Percentiles rank a stretch among this genome's conserved stretches.
These are phyloP conservation scores for Cheiracanthium punctorium DNA, from an alignment of 2,888 invertebrate species.

Conservation along the genomic window DNA sequence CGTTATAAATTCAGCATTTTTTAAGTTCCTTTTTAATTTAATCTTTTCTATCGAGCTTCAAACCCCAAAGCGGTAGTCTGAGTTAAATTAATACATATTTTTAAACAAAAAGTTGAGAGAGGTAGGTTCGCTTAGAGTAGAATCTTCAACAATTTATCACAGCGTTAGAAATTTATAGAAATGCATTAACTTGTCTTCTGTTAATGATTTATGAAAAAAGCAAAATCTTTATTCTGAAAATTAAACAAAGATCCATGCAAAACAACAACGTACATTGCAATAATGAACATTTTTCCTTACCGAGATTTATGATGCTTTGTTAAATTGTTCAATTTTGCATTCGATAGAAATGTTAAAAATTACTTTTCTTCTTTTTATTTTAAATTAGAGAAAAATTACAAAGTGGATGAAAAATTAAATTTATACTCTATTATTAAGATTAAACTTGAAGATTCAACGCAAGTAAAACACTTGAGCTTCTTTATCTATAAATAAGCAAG, in stretches of 20 bases:
- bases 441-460: background rate
- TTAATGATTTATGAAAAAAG: slow-evolving; percentile 45
- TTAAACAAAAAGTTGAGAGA: slow-evolving; percentile 26
- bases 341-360: background rate
- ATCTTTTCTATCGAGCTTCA: background rate
- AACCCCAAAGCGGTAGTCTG: slow-evolving; percentile 4
- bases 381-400: background rate
- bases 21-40: background rate
- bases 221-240: slow-evolving; percentile 10
- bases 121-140: slow-evolving; percentile 4
- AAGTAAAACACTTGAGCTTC: too few species aligned
- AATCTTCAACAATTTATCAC: slow-evolving; percentile 53
- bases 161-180: slow-evolving; percentile 30
- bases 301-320: slow-evolving; percentile 9
- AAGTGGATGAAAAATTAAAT: background rate
- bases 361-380: background rate
- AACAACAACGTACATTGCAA: background rate
- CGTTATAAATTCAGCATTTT: background rate
- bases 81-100: slow-evolving; percentile 47
- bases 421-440: background rate
- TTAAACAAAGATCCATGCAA: background rate
- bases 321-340: background rate
- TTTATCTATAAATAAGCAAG: too few species aligned
- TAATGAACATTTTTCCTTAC: background rate
- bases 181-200: slow-evolving; percentile 56